A percentile compares a stretch with the other conserved stretches of the same genome.
Conservation (phyloP, 2,888 invertebrate species). For the Neoaliturus tenellus region DNA sequence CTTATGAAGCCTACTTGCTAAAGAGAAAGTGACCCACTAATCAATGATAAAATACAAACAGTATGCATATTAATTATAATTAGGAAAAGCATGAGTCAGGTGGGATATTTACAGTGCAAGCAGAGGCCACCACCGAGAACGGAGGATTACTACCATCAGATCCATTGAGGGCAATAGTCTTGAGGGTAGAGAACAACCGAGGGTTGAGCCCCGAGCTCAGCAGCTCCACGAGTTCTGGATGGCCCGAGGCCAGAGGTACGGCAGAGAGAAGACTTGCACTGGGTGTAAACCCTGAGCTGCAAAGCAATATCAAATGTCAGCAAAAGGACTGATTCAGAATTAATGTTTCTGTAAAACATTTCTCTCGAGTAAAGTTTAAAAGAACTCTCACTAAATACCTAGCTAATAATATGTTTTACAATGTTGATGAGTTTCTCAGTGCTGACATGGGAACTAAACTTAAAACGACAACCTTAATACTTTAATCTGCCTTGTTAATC, state of each 20-base stretch:
- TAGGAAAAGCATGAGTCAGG: slow-evolving; percentile 6
- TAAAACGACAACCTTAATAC: too few species aligned
- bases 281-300: slow-evolving; percentile 74
- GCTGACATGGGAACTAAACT: too few species aligned
- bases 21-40: too few species aligned
- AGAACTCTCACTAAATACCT: too few species aligned
- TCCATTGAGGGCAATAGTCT: slow-evolving; percentile 73
- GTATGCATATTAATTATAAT: too few species aligned
- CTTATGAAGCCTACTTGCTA: too few species aligned
- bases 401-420: too few species aligned
- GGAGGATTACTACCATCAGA: slow-evolving; percentile 69
- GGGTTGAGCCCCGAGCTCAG: slow-evolving; percentile 74
- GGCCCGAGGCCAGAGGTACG: slow-evolving; percentile 52
- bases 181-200: slow-evolving; percentile 75
- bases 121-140: slow-evolving; percentile 38
- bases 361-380: too few species aligned
- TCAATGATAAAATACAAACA: too few species aligned
- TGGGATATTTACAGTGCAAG: slow-evolving; percentile 54
- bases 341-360: too few species aligned
- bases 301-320: slow-evolving; percentile 54
- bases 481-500: too few species aligned
- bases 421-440: too few species aligned
- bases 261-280: slow-evolving; percentile 74
- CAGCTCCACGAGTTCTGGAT: slow-evolving; percentile 69
- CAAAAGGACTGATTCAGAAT: not conserved